Conservation (phyloP, 2,113 vertebrate species). For the Eubucco bourcierii region DNA sequence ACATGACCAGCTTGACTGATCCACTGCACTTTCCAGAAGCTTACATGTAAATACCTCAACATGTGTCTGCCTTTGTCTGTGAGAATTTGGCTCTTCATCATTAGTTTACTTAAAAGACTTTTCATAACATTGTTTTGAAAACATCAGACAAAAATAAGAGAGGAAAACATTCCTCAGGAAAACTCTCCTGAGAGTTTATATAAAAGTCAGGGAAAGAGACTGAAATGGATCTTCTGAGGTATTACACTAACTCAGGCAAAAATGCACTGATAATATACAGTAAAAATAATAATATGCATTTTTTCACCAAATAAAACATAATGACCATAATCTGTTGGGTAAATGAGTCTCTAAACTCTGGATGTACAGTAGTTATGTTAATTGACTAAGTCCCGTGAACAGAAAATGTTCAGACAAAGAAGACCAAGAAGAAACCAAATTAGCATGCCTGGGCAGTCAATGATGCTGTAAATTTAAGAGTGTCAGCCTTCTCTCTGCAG, state of each 20-base stretch:
- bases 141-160: neutral
- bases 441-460: neutral
- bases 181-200: neutral
- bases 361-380: neutral
- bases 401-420: neutral
- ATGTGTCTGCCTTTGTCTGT: neutral
- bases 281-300: neutral
- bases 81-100: neutral
- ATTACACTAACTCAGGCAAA: neutral
- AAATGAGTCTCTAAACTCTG: neutral
- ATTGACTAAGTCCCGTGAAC: neutral
- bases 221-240: neutral
- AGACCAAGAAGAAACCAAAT: neutral
- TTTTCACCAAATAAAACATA: slow-evolving; percentile 9
- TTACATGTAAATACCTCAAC: neutral
- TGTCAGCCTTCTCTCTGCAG: neutral
- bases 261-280: neutral
- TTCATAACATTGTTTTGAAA: neutral
- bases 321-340: neutral
- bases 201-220: neutral
- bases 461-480: neutral
- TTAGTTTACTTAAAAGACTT: neutral
- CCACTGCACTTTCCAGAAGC: neutral
- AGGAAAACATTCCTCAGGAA: too few species aligned
- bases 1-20: neutral